Conservation (phyloP, 2,113 vertebrate genomes). For the Sinocyclocheilus grahami region DNA sequence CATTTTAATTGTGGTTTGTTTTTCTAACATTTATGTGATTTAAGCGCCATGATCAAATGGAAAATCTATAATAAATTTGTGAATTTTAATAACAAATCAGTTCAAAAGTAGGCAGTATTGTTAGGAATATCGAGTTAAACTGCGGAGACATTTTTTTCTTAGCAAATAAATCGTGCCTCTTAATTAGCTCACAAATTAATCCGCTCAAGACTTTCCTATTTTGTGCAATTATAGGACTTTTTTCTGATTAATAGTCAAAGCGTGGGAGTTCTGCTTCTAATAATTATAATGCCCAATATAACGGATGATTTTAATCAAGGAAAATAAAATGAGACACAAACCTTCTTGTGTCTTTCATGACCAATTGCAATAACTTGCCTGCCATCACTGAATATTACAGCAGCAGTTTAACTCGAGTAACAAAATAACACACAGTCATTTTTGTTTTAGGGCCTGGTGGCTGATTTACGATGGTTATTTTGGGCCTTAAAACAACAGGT, state of each 20-base stretch:
- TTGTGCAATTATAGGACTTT: constrained; percentile 8
- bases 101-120: neutral
- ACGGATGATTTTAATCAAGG: constrained; percentile 36
- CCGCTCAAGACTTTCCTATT: constrained; percentile 33
- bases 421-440: neutral
- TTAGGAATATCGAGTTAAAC: neutral
- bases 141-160: neutral
- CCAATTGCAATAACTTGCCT: neutral
- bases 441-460: constrained; percentile 14
- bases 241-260: constrained; percentile 21
- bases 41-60: neutral
- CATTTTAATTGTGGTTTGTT: neutral
- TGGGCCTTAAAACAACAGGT: constrained; percentile 26
- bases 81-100: neutral
- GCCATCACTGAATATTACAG: constrained; percentile 17
- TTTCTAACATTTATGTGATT: neutral
- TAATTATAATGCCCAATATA: constrained; percentile 32
- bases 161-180: constrained; percentile 2
- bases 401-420: neutral
- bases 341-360: constrained; percentile 2
- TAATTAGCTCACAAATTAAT: constrained; percentile 38
- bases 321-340: constrained; percentile 21
- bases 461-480: constrained; percentile 17
- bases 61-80: neutral
- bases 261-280: constrained; percentile 24